Evolutionary conservation across 2,797 vertebrate genomes (phyloP), one percentile per base, ranked within the genome.

Genomic region (Florisuga fusca): DNA sequence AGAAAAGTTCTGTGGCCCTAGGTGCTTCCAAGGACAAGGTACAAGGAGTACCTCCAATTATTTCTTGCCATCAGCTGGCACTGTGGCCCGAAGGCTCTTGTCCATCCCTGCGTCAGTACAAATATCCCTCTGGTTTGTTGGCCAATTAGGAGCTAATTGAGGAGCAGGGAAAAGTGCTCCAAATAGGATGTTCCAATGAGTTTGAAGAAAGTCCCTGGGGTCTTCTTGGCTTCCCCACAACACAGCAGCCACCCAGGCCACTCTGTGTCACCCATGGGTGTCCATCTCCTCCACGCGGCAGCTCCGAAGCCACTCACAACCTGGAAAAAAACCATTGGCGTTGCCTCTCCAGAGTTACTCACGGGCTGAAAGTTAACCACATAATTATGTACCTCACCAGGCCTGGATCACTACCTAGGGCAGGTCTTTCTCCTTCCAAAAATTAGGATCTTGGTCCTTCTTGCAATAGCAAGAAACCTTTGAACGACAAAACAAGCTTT

Each of bases 211-310:
- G 29, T 34, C 54, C 5, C 1, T 0, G 2, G 68, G 69, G 57
- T 85, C 85, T 87, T 26, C 13, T 13, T 46, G 11, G 54, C 5
- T 63, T 63, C 33, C 29, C 29, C 15, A 2, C 6, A 22, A 2
- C 0, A 0, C 4, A 27, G 27, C 62, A 71, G 23, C 27, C 59
- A 20, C 51, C 46, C 34, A 33, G 34, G 17, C 26, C 62, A 11
- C 22, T 1, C 0, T 3, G 29, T 7, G 4, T 36, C 45, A 33
- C 55, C 1, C 0, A 53, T 25, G 51, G 31, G 55, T 15, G 68
- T 45, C 57, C 17, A 3, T 16, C 17, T 46, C 18, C 21, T 63
- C 38, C 8, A 2, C 8, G 0, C 15, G 7, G 9, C 29, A 41
- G 45, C 12, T 2, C 36, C 2, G 0, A 58, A 53, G 31, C 17